Base-by-base conservation (phyloP, 2,797 vertebrate species). In the Tapirus indicus region DNA sequence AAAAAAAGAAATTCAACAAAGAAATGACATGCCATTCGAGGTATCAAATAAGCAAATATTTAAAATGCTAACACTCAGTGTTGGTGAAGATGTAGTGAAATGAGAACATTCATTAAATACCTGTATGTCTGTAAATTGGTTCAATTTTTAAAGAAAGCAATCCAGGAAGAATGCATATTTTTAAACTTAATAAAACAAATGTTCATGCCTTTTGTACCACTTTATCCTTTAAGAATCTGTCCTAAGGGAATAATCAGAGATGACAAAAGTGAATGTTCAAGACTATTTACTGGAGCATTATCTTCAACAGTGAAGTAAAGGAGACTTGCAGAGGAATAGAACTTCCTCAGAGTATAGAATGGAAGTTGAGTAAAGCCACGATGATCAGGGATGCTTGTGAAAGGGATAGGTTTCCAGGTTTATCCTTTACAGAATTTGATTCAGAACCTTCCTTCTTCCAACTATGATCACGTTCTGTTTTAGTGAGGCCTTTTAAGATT, bases 1-100 rank as follows among this genome's bases (percentile, higher is more conserved):
- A 72, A 96, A 77, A 14, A 82, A 69, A 90, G 72, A 94, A 82
- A 85, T 35, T 74, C 66, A 74, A 52, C 21, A 80, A 94, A 88
- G n/a, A 87, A 77, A 32, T 18, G 38, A 41, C 7, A 25, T n/a
- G 29, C 38, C 20, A 54, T 82, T 71, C 80, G 64, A 91, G 44
- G 69, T 47, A 84, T 52, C 56, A 27, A 88, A 66, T 38, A 64
- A n/a, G 8, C 49, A 86, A 94, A 89, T 10, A 69, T 79, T 92
- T 87, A 80, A 96, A 91, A 92, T 49, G 27, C 60, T 74, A 84
- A 38, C 49, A 52, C 49, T 52, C 49, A 52, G 49, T 71, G n/a
- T 66, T 89, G 66, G 66, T 74, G 20, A 97, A 87, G 29, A 75
- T 29, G 2, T 27, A 64, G 71, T 68, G 12, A 89, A 72, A 29